Percentiles rank a stretch among this genome's conserved stretches.
phyloP scores from a whole-genome alignment of 2,113 vertebrate genomes.

The Ptyas mucosa region DNA sequence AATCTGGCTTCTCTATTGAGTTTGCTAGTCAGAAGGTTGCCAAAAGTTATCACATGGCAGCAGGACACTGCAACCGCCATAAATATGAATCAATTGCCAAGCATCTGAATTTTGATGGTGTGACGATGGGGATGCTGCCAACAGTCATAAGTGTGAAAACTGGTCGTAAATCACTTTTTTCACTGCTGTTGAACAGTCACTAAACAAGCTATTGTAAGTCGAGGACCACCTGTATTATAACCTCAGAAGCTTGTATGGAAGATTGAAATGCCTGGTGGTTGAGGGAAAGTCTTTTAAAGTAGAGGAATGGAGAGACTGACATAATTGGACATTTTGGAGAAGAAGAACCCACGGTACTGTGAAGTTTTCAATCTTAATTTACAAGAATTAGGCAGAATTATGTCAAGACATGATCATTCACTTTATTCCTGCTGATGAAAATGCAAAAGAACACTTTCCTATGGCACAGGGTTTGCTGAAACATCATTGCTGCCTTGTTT shows the following conservation, averaged over 20 bases:
- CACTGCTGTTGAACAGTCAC: background rate
- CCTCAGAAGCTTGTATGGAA: background rate
- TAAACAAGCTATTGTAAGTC: background rate
- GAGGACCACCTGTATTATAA: background rate
- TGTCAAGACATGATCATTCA: conserved; percentile 11
- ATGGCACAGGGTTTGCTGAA: conserved; percentile 49
- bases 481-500: conserved; percentile 50
- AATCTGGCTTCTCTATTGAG: too few species aligned
- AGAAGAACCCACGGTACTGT: background rate
- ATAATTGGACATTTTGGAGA: conserved; percentile 3
- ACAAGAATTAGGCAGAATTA: background rate
- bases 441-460: conserved; percentile 48
- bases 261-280: background rate
- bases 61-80: too few species aligned
- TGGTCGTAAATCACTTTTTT: background rate
- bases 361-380: background rate
- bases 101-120: too few species aligned
- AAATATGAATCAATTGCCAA: too few species aligned
- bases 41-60: too few species aligned
- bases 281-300: background rate
- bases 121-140: too few species aligned
- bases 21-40: too few species aligned
- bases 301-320: background rate
- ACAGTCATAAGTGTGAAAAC: background rate
- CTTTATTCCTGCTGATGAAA: conserved; percentile 42